Conservation (phyloP, 2,888 invertebrate species). For the Hermodice carunculata region DNA sequence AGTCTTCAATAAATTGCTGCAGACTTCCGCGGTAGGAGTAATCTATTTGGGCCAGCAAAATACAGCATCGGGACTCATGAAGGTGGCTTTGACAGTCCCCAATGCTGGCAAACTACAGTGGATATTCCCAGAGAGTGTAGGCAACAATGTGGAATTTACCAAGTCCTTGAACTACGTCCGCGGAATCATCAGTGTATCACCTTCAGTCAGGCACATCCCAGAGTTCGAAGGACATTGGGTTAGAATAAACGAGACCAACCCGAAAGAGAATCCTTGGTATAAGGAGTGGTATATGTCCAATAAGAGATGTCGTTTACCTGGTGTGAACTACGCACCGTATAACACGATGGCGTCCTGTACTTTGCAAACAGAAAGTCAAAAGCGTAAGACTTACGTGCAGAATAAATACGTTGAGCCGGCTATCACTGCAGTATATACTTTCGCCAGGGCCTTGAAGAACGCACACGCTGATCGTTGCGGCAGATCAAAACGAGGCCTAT, state of each 20-base stretch:
- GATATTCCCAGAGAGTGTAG: constrained; percentile 55
- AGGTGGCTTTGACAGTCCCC: constrained; percentile 33
- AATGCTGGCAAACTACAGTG: constrained; percentile 60
- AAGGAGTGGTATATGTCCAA: constrained; percentile 56
- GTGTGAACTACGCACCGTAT: constrained; percentile 43
- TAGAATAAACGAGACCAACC: constrained; percentile 48
- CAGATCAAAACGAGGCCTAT: constrained; percentile 45
- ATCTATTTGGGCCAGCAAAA: constrained; percentile 50
- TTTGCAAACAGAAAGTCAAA: constrained; percentile 33
- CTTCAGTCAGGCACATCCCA: constrained; percentile 52
- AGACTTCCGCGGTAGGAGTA: constrained; percentile 48
- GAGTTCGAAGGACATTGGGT: constrained; percentile 67
- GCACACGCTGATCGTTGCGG: constrained; percentile 54
- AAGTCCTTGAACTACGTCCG: constrained; percentile 51
- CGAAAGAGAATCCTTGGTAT: constrained; percentile 61
- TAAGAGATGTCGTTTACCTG: constrained; percentile 46
- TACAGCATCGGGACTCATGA: constrained; percentile 42
- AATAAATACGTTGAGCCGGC: constrained; percentile 61
- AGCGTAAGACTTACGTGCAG: constrained; percentile 50
- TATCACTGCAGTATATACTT: constrained; percentile 58
- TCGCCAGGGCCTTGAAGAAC: constrained; percentile 55
- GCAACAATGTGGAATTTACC: constrained; percentile 33
- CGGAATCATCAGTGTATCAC: constrained; percentile 54
- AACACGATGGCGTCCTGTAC: constrained; percentile 36
- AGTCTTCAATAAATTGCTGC: constrained; percentile 40